Conservation (phyloP, 2,888 invertebrate species). For the Cephus sareptanus region DNA sequence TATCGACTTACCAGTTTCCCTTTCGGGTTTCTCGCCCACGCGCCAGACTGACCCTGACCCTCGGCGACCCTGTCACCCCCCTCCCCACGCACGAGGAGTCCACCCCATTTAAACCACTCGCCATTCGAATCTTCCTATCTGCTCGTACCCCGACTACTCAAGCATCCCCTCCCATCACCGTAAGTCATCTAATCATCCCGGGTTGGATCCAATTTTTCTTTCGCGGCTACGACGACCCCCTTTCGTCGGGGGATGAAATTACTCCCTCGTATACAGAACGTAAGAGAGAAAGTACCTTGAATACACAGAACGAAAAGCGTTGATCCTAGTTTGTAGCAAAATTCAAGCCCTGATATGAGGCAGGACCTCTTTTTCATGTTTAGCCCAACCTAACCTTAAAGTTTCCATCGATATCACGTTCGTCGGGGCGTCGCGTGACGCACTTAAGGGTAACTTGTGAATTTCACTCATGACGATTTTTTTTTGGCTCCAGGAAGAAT, state of each 20-base stretch:
- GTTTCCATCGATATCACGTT: not conserved
- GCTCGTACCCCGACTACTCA: not conserved
- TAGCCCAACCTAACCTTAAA: not conserved
- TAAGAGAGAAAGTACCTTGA: not conserved
- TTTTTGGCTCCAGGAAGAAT: not conserved
- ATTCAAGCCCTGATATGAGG: not conserved
- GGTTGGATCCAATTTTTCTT: not conserved
- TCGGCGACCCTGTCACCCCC: not conserved
- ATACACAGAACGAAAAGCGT: not conserved
- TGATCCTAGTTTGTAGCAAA: not conserved
- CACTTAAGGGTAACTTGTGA: not conserved
- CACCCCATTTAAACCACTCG: not conserved
- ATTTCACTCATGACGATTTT: not conserved
- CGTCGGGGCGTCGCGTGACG: not conserved
- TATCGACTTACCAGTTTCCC: constrained; percentile 8
- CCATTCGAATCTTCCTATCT: not conserved
- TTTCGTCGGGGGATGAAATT: not conserved
- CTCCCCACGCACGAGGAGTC: not conserved
- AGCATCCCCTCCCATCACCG: not conserved
- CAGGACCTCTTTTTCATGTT: not conserved
- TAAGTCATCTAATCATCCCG: not conserved
- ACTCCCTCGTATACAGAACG: too few species aligned
- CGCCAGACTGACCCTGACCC: constrained; percentile 11
- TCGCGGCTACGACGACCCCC: not conserved
- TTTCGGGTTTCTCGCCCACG: constrained; percentile 13